Conservation (phyloP, 2,888 invertebrate species). For the Xiphydria camelus region DNA sequence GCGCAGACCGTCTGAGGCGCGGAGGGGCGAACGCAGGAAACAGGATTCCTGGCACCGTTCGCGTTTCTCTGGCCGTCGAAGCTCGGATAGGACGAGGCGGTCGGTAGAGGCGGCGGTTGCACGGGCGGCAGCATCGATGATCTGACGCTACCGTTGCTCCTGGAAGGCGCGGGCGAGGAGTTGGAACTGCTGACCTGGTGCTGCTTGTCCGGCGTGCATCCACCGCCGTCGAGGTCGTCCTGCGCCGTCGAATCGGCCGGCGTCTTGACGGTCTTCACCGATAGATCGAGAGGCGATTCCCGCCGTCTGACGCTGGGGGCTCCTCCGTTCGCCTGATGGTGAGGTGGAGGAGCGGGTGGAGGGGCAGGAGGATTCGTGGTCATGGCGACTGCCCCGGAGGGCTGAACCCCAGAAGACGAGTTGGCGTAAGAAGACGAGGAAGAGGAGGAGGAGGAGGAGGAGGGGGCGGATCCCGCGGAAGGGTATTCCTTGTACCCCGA, state of each 20-base stretch:
- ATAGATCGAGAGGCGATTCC: slow-evolving; percentile 83
- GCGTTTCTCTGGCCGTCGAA: slow-evolving; percentile 27
- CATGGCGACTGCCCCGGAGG: slow-evolving; percentile 23
- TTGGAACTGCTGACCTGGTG: slow-evolving; percentile 38
- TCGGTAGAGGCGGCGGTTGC: slow-evolving; percentile 37
- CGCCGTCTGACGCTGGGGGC: slow-evolving; percentile 61
- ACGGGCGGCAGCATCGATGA: slow-evolving; percentile 38
- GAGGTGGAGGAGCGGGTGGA: slow-evolving; percentile 28
- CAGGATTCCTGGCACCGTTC: slow-evolving; percentile 30
- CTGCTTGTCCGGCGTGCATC: slow-evolving; percentile 33
- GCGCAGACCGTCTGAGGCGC: slow-evolving; percentile 58
- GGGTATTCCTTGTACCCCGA: slow-evolving; percentile 44
- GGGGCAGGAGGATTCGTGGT: no score
- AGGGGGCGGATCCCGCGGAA: slow-evolving; percentile 30
- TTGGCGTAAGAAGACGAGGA: slow-evolving; percentile 1
- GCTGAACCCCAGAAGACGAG: slow-evolving; percentile 22
- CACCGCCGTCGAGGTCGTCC: slow-evolving; percentile 63
- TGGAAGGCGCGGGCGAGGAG: slow-evolving; percentile 25
- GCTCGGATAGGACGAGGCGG: slow-evolving; percentile 30
- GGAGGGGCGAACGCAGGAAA: slow-evolving; percentile 30
- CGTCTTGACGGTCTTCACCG: slow-evolving; percentile 86
- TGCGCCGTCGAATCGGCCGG: slow-evolving; percentile 85
- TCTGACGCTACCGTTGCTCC: slow-evolving; percentile 31
- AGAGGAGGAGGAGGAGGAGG: slow-evolving; percentile 18
- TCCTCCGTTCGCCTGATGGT: slow-evolving; percentile 36